phyloP scores from a whole-genome alignment of 2,888 invertebrate genomes.

The Drosophila tripunctata region DNA sequence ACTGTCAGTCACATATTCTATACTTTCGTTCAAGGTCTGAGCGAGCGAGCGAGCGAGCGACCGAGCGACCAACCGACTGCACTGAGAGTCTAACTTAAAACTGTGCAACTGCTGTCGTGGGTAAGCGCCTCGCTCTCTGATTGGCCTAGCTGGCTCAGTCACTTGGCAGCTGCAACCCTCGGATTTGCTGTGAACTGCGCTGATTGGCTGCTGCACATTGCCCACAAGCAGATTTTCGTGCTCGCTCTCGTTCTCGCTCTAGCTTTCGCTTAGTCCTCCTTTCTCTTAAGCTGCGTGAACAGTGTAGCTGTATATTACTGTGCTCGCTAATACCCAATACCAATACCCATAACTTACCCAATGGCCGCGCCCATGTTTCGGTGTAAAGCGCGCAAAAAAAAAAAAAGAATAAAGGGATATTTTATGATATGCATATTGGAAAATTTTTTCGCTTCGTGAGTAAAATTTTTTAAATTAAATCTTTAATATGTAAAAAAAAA shows the following conservation, averaged over 20 bases:
- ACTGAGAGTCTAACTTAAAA: no score
- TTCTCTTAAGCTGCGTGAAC: background rate
- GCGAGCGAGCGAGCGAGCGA: constrained; percentile 1
- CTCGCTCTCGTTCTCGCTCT: constrained; percentile 6
- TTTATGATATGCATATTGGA: no score
- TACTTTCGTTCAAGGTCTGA: constrained; percentile 3
- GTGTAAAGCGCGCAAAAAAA: background rate
- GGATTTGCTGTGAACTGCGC: background rate
- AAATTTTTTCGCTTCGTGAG: no score
- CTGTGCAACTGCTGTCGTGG: constrained; percentile 4
- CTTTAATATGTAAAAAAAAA: no score
- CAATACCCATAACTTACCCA: no score
- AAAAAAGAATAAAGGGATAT: background rate
- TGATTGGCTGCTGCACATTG: constrained; percentile 39
- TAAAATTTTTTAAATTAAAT: no score
- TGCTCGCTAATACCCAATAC: background rate
- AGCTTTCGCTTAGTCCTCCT: background rate
- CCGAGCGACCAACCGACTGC: no score
- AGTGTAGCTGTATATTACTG: constrained; percentile 1
- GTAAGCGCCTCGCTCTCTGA: constrained; percentile 25
- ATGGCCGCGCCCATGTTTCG: background rate
- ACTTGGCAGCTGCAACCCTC: no score
- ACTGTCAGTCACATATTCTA: constrained; percentile 30
- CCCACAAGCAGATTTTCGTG: background rate
- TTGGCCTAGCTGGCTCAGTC: no score